A percentile compares a stretch with the other conserved stretches of the same genome.
Conservation (phyloP, 2,888 invertebrate species). For the Acleris literana region DNA sequence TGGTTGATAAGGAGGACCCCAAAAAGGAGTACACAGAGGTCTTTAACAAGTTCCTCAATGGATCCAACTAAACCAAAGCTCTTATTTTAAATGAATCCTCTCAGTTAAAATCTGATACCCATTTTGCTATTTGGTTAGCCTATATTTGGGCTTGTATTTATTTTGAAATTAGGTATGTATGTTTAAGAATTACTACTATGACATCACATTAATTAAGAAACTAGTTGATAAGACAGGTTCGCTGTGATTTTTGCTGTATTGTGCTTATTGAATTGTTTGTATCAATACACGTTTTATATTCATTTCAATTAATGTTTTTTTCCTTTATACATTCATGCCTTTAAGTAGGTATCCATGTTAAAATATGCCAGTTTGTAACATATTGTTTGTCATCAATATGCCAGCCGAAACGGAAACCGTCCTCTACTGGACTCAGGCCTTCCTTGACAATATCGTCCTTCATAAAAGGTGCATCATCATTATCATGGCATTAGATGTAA, state of each 20-base stretch:
- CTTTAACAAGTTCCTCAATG: conserved; percentile 23
- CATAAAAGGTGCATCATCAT: too few relatives aligned
- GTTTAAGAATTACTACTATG: not conserved
- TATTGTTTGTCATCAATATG: too few relatives aligned
- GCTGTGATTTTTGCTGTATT: not conserved
- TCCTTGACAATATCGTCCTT: too few relatives aligned
- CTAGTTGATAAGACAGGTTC: not conserved
- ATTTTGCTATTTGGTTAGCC: too few relatives aligned
- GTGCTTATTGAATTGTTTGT: not conserved
- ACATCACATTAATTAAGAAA: conserved; percentile 5
- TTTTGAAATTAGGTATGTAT: not conserved
- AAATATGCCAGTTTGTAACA: too few relatives aligned
- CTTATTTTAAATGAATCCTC: not conserved
- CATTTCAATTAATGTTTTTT: not conserved
- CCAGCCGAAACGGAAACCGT: too few relatives aligned
- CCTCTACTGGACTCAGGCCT: too few relatives aligned
- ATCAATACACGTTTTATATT: conserved; percentile 5
- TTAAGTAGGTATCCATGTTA: too few relatives aligned
- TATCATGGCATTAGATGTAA: too few relatives aligned
- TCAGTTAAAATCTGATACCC: too few relatives aligned
- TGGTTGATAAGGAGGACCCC: conserved; percentile 20
- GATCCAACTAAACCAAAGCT: conserved; percentile 10
- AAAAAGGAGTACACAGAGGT: conserved; percentile 7
- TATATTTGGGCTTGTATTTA: not conserved
- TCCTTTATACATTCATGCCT: too few relatives aligned